phyloP scores from a whole-genome alignment of 2,113 vertebrate genomes.

The Amphilophus citrinellus region DNA sequence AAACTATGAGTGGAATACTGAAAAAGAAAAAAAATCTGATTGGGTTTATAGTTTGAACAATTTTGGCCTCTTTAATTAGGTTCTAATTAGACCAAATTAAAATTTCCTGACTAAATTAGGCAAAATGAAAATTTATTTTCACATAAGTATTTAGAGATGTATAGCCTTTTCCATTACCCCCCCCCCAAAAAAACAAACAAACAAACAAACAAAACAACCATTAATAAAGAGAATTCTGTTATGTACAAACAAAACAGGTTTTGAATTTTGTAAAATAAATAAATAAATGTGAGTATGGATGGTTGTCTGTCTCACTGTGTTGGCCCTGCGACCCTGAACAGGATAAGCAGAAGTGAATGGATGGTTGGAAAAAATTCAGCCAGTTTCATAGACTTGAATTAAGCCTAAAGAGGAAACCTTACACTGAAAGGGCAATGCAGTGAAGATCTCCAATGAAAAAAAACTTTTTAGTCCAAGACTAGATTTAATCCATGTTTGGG shows the following conservation, averaged over 20 bases:
- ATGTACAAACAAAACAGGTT: background rate
- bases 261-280: background rate
- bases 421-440: background rate
- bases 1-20: background rate
- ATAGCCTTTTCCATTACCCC: background rate
- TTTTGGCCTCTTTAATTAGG: background rate
- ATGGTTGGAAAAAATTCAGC: background rate
- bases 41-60: background rate
- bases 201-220: background rate
- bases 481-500: background rate
- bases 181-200: no score
- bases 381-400: background rate
- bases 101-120: background rate
- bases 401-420: background rate
- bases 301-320: no score
- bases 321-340: no score
- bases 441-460: background rate
- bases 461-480: background rate
- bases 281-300: no score
- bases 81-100: background rate
- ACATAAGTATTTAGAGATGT: background rate
- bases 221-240: background rate
- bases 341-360: no score
- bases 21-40: rapidly evolving
- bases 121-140: background rate